phyloP scores from a whole-genome alignment of 92 coral and sea anemone species.

The Desmophyllum pertusum region DNA sequence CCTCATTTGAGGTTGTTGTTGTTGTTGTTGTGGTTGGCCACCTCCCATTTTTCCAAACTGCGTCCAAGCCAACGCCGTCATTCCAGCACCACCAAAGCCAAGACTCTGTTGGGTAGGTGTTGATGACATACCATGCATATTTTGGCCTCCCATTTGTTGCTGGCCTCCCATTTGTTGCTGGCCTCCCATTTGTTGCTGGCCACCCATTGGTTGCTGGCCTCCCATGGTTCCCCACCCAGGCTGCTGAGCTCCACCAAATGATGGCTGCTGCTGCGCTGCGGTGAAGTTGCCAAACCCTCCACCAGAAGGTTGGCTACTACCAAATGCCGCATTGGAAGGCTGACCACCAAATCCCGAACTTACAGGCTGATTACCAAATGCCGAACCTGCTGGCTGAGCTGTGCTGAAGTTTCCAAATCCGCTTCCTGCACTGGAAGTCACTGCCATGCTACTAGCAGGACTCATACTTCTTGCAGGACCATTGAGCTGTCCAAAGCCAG shows the following conservation, averaged over 20 bases:
- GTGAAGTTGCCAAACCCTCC: constrained; percentile 44
- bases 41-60: constrained; percentile 96
- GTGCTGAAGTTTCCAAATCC: constrained; percentile 50
- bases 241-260: constrained; percentile 26
- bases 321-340: constrained; percentile 16
- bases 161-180: constrained; percentile 30
- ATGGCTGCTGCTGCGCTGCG: constrained; percentile 18
- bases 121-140: constrained; percentile 66
- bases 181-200: constrained; percentile 44
- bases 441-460: constrained; percentile 63
- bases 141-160: constrained; percentile 50
- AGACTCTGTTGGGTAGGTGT: constrained; percentile 74
- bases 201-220: constrained; percentile 34
- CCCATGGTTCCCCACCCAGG: constrained; percentile 40
- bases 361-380: constrained; percentile 14
- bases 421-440: constrained; percentile 62
- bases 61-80: constrained; percentile 92
- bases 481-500: constrained; percentile 80
- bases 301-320: constrained; percentile 13
- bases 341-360: constrained; percentile 28
- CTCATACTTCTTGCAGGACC: constrained; percentile 78
- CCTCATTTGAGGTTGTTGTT: constrained; percentile 67
- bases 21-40: constrained; percentile 61
- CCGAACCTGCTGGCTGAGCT: not conserved
- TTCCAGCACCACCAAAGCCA: constrained; percentile 95